phyloP scores from a whole-genome alignment of 2,113 vertebrate genomes.

The Gasterosteus nipponicus region DNA sequence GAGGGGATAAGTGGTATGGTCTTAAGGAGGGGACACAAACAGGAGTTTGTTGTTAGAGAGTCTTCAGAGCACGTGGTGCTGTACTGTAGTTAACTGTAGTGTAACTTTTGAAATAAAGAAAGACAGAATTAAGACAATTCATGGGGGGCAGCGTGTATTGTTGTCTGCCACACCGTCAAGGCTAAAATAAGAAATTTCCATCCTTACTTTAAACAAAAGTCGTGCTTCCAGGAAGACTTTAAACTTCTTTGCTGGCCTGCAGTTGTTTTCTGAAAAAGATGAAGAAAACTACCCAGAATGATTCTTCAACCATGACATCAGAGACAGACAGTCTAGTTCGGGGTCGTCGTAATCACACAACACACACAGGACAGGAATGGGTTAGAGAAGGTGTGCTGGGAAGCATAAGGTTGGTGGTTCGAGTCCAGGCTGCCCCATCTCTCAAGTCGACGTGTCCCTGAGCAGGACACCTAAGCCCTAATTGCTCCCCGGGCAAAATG shows the following conservation, averaged over 20 bases:
- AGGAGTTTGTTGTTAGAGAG: background rate
- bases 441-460: too few relatives aligned
- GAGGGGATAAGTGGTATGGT: background rate
- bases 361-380: too few relatives aligned
- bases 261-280: conserved; percentile 34
- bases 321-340: too few relatives aligned
- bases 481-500: too few relatives aligned
- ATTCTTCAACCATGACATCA: too few relatives aligned
- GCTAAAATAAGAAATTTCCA: background rate
- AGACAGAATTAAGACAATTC: background rate
- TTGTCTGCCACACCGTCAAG: background rate
- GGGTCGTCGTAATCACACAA: too few relatives aligned
- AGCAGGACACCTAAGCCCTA: too few relatives aligned
- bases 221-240: background rate
- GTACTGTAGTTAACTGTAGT: background rate
- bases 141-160: background rate
- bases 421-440: too few relatives aligned
- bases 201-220: conserved; percentile 39
- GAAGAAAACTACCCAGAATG: too few relatives aligned
- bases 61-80: background rate
- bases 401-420: too few relatives aligned
- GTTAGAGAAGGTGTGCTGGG: too few relatives aligned
- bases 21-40: conserved; percentile 13
- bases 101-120: background rate
- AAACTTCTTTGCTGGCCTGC: background rate